phyloP scores from a whole-genome alignment of 1,140 invertebrate genomes.

The Drosophila burlai region DNA sequence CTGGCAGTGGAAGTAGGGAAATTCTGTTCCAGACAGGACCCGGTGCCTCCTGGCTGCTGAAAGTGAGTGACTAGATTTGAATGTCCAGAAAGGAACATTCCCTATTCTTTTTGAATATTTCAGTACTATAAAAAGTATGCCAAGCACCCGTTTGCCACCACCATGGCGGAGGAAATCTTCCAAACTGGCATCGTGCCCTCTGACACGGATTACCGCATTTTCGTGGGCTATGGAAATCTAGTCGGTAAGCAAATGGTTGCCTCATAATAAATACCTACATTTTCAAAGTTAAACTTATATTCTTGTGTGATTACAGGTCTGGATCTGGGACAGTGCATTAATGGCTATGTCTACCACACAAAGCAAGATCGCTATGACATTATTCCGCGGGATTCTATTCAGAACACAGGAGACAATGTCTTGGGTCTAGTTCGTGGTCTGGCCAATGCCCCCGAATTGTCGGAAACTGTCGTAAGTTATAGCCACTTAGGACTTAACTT shows the following conservation, averaged over 20 bases:
- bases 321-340: slow-evolving; percentile 92
- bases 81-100: background rate
- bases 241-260: slow-evolving; percentile 1
- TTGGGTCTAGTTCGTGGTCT: slow-evolving; percentile 89
- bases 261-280: background rate
- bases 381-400: slow-evolving; percentile 92
- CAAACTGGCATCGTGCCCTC: slow-evolving; percentile 93
- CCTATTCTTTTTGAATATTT: slow-evolving; percentile 84
- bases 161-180: slow-evolving; percentile 93
- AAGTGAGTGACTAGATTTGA: slow-evolving; percentile 87
- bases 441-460: slow-evolving; percentile 87
- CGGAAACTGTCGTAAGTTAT: slow-evolving; percentile 86
- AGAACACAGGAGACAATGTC: slow-evolving; percentile 92
- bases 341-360: slow-evolving; percentile 97
- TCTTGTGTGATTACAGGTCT: background rate
- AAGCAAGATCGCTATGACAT: slow-evolving; percentile 91
- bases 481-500: slow-evolving; percentile 39
- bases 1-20: slow-evolving; percentile 96
- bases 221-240: slow-evolving; percentile 88
- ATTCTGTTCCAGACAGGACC: slow-evolving; percentile 97
- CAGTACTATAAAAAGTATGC: slow-evolving; percentile 92
- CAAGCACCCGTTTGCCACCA: slow-evolving; percentile 92
- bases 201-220: slow-evolving; percentile 95
- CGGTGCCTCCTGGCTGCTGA: slow-evolving; percentile 94
- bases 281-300: too few relatives aligned